These are phyloP conservation scores for Peromyscus eremicus DNA, from an alignment of 2,797 vertebrate genomes.

Conservation along the genomic window DNA sequence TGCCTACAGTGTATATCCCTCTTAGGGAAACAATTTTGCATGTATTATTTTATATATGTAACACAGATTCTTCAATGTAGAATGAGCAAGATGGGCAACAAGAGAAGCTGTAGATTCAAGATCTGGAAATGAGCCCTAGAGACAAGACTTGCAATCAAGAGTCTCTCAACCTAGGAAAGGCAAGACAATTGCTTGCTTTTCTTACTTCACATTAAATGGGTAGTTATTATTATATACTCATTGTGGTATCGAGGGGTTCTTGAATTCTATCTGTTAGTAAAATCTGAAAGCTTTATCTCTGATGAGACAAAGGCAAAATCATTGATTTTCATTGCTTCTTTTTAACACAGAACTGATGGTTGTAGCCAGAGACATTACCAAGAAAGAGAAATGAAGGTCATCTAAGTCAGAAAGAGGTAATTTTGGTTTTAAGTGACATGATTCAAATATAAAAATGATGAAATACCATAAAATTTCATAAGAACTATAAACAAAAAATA, in stretches of 20 bases:
- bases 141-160: not conserved
- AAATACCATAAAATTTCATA: not conserved
- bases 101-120: not conserved
- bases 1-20: not conserved
- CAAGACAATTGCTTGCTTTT: not conserved
- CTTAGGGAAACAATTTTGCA: not conserved
- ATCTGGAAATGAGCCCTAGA: not conserved
- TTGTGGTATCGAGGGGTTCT: not conserved
- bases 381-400: not conserved
- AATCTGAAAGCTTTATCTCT: not conserved
- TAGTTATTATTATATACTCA: not conserved
- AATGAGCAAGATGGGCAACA: not conserved
- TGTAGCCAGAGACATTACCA: not conserved
- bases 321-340: not conserved
- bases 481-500: not conserved
- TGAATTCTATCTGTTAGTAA: not conserved
- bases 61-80: not conserved
- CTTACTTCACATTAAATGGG: not conserved
- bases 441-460: not conserved
- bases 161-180: not conserved
- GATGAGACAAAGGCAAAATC: not conserved
- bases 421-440: not conserved
- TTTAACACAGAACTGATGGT: not conserved
- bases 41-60: constrained; percentile 43
- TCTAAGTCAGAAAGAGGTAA: not conserved